Base-by-base conservation (phyloP, 1,140 invertebrate species). In the Bombus sibiricus region DNA sequence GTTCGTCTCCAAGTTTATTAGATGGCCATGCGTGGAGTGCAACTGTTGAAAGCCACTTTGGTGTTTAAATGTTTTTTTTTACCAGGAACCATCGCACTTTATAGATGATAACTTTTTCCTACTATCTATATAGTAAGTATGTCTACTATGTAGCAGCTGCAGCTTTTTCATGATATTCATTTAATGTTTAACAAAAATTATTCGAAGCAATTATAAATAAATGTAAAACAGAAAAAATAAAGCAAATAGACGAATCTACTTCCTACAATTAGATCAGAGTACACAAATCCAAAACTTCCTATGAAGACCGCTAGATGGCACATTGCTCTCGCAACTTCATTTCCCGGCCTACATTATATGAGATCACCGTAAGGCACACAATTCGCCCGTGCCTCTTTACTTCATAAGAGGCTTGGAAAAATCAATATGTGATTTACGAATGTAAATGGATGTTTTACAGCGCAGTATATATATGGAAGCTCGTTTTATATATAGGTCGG, bases 311-410 rank as follows among this genome's bases (percentile, higher is more conserved):
- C 68, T 15, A 94, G 93, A 87, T 93, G 94, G 92, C 90, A 32
- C 57, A 57, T 32, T 34, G 37, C 88, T 91, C 91, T 85, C 92
- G 81, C 79, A 85, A 79, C 22, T 74, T 68, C 34, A 73, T 22
- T 43, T 22, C 6, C 22, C 4, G 2, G n/a, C 3, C 2, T 13
- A 9, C 81, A 12, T 32, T 10, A 88, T 90, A 92, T 91, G 75
- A 81, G 12, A 22, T 25, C 13, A 28, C 22, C 0, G 32, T 4
- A n/a, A 10, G 39, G 1, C 74, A 3, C 75, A 85, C 0, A 0
- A 1, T 1, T 1, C 8, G 92, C 96, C 96, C 96, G 97, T 96
- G 95, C 95, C 95, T 95, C 95, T 96, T 96, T 97, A 97, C 96
- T 96, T 96, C 28, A 96, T 22, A 96, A 95, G 95, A 94, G 96